phyloP scores from a whole-genome alignment of 2,888 invertebrate genomes.

The Folsomia candida region DNA sequence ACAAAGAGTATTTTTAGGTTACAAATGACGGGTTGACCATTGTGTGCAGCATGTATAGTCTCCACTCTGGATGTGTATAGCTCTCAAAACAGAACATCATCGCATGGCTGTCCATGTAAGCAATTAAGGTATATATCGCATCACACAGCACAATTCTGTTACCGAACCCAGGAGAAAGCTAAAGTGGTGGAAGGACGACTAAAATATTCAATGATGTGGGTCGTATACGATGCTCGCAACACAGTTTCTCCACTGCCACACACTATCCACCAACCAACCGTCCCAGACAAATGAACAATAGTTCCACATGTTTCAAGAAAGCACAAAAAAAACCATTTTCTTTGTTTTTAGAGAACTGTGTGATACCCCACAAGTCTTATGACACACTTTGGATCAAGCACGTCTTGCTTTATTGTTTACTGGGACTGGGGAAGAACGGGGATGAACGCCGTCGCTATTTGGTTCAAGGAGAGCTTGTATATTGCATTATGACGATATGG shows the following conservation, averaged over 20 bases:
- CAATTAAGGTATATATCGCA: neutral
- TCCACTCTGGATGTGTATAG: no score
- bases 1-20: no score
- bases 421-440: neutral
- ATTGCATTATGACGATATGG: neutral
- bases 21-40: no score
- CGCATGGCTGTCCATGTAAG: no score
- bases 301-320: neutral
- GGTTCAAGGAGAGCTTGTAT: neutral
- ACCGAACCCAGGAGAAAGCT: neutral
- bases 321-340: neutral
- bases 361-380: neutral
- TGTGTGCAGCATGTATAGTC: no score
- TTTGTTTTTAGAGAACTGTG: neutral
- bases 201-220: slow-evolving; percentile 7
- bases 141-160: no score
- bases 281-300: neutral
- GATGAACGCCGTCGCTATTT: neutral
- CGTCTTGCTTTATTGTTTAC: neutral
- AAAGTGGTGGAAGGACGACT: neutral
- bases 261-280: neutral
- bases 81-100: no score
- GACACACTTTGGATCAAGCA: neutral
- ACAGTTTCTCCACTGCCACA: neutral
- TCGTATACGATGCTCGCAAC: neutral